Conservation (phyloP, 2,113 vertebrate species). For the Scomber colias region DNA sequence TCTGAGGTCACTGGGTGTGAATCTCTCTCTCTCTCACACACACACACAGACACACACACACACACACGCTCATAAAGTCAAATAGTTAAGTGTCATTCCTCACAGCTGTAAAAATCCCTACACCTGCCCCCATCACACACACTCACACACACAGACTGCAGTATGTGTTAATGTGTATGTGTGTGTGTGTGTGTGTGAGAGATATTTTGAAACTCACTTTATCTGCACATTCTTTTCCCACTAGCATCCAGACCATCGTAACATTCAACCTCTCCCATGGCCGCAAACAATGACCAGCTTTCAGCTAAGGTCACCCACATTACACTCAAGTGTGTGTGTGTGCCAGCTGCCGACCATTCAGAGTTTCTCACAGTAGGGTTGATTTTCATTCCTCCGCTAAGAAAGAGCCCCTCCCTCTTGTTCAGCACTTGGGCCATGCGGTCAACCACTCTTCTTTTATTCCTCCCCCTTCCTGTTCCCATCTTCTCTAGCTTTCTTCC, state of each 20-base stretch:
- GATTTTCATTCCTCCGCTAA: slow-evolving; percentile 28
- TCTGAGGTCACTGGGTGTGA: slow-evolving; percentile 20
- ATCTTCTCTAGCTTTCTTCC: neutral
- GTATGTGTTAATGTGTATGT: neutral
- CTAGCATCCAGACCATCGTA: slow-evolving; percentile 25
- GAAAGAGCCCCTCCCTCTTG: slow-evolving; percentile 28
- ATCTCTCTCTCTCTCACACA: slow-evolving; percentile 1
- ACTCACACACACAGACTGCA: neutral
- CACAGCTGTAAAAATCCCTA: slow-evolving; percentile 5
- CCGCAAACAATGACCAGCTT: slow-evolving; percentile 69
- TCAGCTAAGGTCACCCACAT: slow-evolving; percentile 70
- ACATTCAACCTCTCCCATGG: slow-evolving; percentile 48
- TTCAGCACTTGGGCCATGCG: slow-evolving; percentile 59
- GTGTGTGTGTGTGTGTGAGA: neutral
- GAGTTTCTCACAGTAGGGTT: slow-evolving; percentile 44
- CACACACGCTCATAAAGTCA: slow-evolving; percentile 2
- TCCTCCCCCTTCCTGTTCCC: slow-evolving; percentile 5
- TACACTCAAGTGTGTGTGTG: slow-evolving; percentile 23
- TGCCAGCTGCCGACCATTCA: slow-evolving; percentile 40
- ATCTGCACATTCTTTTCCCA: slow-evolving; percentile 10
- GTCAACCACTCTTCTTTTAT: slow-evolving; percentile 43
- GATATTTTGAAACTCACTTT: slow-evolving; percentile 1
- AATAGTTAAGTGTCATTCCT: slow-evolving; percentile 11
- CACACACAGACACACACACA: neutral
- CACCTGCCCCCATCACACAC: slow-evolving; percentile 47